Base-by-base conservation (phyloP, 2,888 invertebrate genomes). In the Caenorhabditis sp. region DNA sequence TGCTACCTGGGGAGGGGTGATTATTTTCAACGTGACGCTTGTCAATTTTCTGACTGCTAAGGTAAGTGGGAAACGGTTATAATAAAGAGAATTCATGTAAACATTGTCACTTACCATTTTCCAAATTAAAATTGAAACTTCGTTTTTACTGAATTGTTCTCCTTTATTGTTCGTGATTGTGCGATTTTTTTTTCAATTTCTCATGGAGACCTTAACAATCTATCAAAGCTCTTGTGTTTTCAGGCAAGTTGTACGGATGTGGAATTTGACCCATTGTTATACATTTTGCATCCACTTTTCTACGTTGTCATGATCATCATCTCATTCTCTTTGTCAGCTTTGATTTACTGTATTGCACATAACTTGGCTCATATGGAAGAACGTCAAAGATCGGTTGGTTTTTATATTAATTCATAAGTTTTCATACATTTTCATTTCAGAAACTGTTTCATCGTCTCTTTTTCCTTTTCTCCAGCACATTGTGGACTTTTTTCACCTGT, bases 401-500 rank as follows among this genome's bases (percentile, higher is more conserved):
- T 26, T 26, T 14, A 26, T 20, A 31, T 8, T 8, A 2, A 31
- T 26, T 56, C 2, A 26, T 21, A 5, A 5, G 36, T 21, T 26
- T 4, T 4, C 5, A 56, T 26, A 54, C n/a, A 17, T 27, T 1
- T 27, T 26, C 5, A 3, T 78, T 85, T 65, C 74, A 86, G 86
- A 77, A 79, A 63, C 77, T 87, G 38, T 85, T 86, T 69, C 82
- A 85, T 64, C 83, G 87, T 1, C 77, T 87, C 1, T 86, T 87
- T 67, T 87, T 87, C 77, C 63, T 87, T 21, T 87, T 87, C 75
- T 84, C 85, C 38, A 84, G 84, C 60, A 87, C 87, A 0, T 58
- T 86, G 25, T 87, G 87, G 87, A 87, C 87, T 0, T 86, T 86
- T 63, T 80, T 83, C 71, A 87, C 87, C 5, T 86, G 84, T 49